Base-by-base conservation (phyloP, 2,113 vertebrate genomes). In the Gymnarchus niloticus region DNA sequence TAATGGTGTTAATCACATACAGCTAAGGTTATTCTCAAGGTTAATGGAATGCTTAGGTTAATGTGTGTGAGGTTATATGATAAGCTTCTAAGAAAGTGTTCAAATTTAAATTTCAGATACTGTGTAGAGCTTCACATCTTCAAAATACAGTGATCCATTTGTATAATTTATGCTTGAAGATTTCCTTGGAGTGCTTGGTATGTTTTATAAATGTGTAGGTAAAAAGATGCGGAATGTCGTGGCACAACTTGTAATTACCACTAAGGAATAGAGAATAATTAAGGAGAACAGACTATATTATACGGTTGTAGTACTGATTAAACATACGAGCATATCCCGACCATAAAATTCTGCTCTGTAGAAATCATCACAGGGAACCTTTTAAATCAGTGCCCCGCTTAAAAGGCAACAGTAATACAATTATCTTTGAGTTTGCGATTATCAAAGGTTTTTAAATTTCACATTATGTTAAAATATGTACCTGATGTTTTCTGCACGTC, bases 1-100 rank as follows among this genome's bases (percentile, higher is more conserved):
- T 83, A 61, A 86, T 87, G 82, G 84, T 54, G 41, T 83, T 44
- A 84, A 7, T 78, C 19, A 81, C 33, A 59, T 5, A 77, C 61
- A 65, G 61, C 37, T 25, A 3, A 17, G 49, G 17, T 37, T 77
- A 78, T 56, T 51, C 52, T 33, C 44, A 41, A 2, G 84, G 52
- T 51, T 9, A 44, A 25, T 6, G 44, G 28, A 21, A 21, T 12
- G 8, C 41, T 61, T 65, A 25, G 1, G 9, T 10, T 73, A 73
- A 73, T 73, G 7, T 41, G 41, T 73, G 61, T 69, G 33, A 73
- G 65, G 12, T 73, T 73, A 73, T 73, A 14, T 41, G 41, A 73
- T 73, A 41, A 73, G 4, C n/a, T n/a, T n/a, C 37, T 5, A 17
- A 73, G 33, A 73, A 41, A 19, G 65, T 73, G 61, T 69, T 69